Evolutionary conservation across 1,140 invertebrate genomes (phyloP), one percentile per base, ranked within the genome.

Genomic region (Melitaea cinxia): DNA sequence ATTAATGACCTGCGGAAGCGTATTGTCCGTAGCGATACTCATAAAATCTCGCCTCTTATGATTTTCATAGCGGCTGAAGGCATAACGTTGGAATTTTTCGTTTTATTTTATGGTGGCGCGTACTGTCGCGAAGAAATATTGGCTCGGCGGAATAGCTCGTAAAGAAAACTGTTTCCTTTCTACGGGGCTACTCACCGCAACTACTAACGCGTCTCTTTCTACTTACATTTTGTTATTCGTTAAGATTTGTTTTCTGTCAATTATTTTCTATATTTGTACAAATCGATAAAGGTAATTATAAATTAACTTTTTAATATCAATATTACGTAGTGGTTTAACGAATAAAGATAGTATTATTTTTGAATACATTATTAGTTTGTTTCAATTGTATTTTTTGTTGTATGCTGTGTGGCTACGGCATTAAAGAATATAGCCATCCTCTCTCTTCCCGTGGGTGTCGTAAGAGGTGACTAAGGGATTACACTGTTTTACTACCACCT

Each of bases 31-130:
- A 72, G 73, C 77, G 78, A 81, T 82, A 77, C 72, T 77, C 75
- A 83, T 88, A 88, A 90, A 90, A 88, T 84, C 80, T 83, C 75
- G 75, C 74, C 88, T 81, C 85, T 87, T 90, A 90, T 90, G 88
- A 88, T 90, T 90, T 84, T 86, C 85, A 88, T 86, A 75, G 84
- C 82, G 65, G 80, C 83, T 80, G 69, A 73, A 77, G 78, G 79
- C 73, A 82, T 80, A 77, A 75, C 77, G 79, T 75, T 80, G 85
- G 88, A 90, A 90, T 90, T 90, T 90, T 90, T 90, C 88, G 88
- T 90, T 90, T 90, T 90, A 90, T 88, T 90, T 90, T 90, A 90
- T 88, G 88, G 82, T 82, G 78, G 83, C 81, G 83, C 85, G 88
- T 83, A 83, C 88, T 88, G 88, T 88, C 85, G 85, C 84, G 81